Percentiles rank a stretch among this genome's conserved stretches.
Conservation (phyloP, 2,113 vertebrate genomes). For the Cyanoliseus patagonus region DNA sequence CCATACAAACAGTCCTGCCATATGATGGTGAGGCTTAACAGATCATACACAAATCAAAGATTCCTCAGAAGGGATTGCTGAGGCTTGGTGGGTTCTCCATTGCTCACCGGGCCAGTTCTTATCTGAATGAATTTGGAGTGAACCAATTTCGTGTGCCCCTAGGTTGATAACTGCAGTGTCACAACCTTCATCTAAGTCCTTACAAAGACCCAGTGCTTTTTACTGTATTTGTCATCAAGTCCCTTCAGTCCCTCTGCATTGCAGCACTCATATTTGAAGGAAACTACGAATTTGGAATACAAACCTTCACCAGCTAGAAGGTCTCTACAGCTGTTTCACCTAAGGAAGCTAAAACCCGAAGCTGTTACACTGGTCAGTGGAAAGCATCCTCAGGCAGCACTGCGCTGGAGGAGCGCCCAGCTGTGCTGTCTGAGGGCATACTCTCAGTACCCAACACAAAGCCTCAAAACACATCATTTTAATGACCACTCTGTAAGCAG, state of each 20-base stretch:
- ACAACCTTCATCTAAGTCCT: background rate
- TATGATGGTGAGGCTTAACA: background rate
- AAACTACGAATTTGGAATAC: background rate
- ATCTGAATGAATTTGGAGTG: background rate
- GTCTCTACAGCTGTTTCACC: background rate
- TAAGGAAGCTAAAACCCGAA: background rate
- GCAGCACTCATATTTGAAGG: background rate
- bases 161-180: background rate
- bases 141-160: background rate
- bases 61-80: background rate
- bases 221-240: background rate
- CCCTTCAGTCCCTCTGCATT: background rate
- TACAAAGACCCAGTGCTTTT: background rate
- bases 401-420: background rate
- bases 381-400: background rate
- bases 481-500: background rate
- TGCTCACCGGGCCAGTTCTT: background rate
- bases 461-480: background rate
- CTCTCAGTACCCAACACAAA: background rate
- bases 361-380: background rate
- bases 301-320: background rate
- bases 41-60: background rate
- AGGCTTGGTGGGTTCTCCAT: background rate
- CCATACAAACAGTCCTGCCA: background rate
- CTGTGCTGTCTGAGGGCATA: background rate